These are phyloP conservation scores for Festucalex cinctus DNA, from an alignment of 2,113 vertebrate genomes.

Conservation along the genomic window DNA sequence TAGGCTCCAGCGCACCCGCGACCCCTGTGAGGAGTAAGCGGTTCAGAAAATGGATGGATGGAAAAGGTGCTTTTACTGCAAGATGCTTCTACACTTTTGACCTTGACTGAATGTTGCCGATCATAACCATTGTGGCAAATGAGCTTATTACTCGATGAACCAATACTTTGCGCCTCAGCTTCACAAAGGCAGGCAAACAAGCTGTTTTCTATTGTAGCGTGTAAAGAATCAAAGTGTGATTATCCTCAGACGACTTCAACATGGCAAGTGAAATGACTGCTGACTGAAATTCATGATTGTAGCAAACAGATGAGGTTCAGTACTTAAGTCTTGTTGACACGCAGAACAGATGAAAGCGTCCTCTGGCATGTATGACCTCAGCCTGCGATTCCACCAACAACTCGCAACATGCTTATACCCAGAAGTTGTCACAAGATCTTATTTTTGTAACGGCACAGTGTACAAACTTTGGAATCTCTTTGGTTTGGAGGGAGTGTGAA, in stretches of 20 bases:
- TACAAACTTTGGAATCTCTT: no score
- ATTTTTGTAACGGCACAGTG: no score
- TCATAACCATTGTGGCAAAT: not conserved
- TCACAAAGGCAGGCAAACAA: not conserved
- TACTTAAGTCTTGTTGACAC: not conserved
- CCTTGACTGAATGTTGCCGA: not conserved
- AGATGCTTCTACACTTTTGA: not conserved
- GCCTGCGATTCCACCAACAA: not conserved
- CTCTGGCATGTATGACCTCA: not conserved
- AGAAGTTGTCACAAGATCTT: no score
- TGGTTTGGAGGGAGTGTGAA: not conserved
- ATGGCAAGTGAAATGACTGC: constrained; percentile 63
- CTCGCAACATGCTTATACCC: not conserved
- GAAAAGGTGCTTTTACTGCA: no score
- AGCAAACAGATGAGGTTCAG: constrained; percentile 17
- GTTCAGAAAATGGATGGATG: no score
- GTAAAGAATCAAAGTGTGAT: not conserved
- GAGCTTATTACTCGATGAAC: no score
- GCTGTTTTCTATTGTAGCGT: not conserved
- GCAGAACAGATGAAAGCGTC: not conserved
- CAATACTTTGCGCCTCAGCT: not conserved
- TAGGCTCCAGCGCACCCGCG: no score
- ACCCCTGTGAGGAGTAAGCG: no score
- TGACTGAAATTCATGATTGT: constrained; percentile 39
- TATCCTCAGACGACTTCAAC: constrained; percentile 29